Base-by-base conservation (phyloP, 2,888 invertebrate species). In the Hartigia nigra region DNA sequence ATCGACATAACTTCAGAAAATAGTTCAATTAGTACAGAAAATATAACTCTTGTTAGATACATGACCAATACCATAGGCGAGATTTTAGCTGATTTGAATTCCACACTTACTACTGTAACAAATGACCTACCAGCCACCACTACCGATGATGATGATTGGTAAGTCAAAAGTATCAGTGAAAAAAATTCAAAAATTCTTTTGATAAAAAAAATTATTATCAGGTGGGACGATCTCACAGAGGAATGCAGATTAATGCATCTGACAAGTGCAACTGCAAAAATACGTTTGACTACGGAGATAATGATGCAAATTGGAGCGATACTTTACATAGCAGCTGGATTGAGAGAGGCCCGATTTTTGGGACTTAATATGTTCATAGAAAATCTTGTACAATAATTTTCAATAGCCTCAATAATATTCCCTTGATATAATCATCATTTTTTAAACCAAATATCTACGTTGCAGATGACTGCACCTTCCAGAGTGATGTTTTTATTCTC, bases 401-500 rank as follows among this genome's bases (percentile, higher is more conserved):
- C 93, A 3, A 92, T 39, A 0, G 1, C 23, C 23, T 55, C 23
- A 0, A 55, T 55, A 69, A 36, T 37, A 12, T 32, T 37, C 12
- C 35, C 12, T 74, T 12, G 12, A 12, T 75, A 79, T 39, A 11
- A 75, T n/a, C 12, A 12, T 69, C 36, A 31, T 69, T 76, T 35
- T 77, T 39, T 55, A 75, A 37, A 32, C n/a, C n/a, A 69, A 31
- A n/a, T 69, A 35, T 74, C 4, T 32, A 78, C 9, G 12, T 87
- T 88, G 70, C 90, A 97, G 97, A 96, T 95, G 94, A 96, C 96
- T 0, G 97, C 97, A 12, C 98, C 98, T 1, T 96, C 96, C 3
- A 93, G 99, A 84, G 97, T 98, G 0, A 96, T 99, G 96, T 99
- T 99, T 91, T 93, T 99, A 79, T 95, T 98, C 88, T 98, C 99